These are phyloP conservation scores for Drosophila triauraria DNA, from an alignment of 1,140 invertebrate species.

Conservation along the genomic window DNA sequence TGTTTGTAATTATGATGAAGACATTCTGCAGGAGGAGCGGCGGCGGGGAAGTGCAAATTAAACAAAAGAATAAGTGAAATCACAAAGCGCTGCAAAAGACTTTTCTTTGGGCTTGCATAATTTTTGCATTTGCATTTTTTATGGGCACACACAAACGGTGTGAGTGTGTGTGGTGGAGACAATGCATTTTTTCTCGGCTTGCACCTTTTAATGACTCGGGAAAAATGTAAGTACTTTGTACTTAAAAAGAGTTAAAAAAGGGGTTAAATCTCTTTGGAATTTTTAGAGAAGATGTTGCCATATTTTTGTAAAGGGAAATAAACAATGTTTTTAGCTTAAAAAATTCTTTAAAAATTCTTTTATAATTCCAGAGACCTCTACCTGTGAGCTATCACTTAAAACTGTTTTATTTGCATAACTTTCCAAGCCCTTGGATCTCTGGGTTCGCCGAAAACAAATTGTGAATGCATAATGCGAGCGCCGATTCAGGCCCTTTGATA, in stretches of 20 bases:
- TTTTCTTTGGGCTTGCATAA: constrained; percentile 43
- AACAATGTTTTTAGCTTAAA: too few relatives aligned
- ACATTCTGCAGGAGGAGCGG: constrained; percentile 21
- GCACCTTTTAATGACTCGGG: constrained; percentile 8
- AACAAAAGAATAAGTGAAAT: constrained; percentile 70
- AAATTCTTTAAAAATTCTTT: too few relatives aligned
- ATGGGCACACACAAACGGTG: neutral
- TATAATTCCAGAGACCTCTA: too few relatives aligned
- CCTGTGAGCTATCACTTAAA: constrained; percentile 15
- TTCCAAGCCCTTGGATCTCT: neutral
- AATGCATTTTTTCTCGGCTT: constrained; percentile 12
- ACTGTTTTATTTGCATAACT: constrained; percentile 35
- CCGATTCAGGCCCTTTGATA: constrained; percentile 30
- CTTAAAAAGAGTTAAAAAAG: neutral
- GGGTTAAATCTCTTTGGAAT: neutral
- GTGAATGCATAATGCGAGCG: constrained; percentile 44
- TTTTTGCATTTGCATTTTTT: constrained; percentile 66
- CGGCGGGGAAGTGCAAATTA: constrained; percentile 52
- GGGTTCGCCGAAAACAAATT: constrained; percentile 17
- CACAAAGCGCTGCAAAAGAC: constrained; percentile 60
- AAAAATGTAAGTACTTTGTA: neutral
- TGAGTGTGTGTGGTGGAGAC: neutral
- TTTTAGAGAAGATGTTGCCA: neutral
- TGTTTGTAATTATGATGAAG: constrained; percentile 73
- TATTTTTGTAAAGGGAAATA: too few relatives aligned